Base-by-base conservation (phyloP, 1,140 invertebrate species). In the Drosophila grimshawi region DNA sequence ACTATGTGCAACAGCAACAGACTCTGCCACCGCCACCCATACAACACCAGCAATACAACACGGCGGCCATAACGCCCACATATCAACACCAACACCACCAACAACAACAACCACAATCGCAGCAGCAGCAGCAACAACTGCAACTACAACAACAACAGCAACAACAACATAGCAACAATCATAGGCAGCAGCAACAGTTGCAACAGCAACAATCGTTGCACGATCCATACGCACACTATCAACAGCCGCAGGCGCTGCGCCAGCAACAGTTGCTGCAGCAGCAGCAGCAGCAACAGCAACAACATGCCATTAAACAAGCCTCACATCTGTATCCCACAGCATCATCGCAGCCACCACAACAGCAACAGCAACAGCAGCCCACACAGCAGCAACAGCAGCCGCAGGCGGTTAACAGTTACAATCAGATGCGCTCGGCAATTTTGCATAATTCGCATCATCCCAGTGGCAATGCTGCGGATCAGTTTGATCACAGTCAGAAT, bases 261-360 rank as follows among this genome's bases (percentile, higher is more conserved):
- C 85, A 76, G 53, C 67, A 79, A 66, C 65, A 76, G 52, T 67
- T 75, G 56, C 52, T 78, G 49, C 77, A 61, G n/a, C 92, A 93
- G 33, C 92, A 92, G 30, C 85, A 92, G 39, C 80, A 78, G 52
- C 92, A 93, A 80, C 85, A 92, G 39, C 80, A 78, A 49, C 92
- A 93, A 79, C 92, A 93, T 61, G 88, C 92, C 56, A 92, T 92
- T 76, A 91, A 92, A 92, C 89, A 92, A 92, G 76, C 90, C 88
- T 86, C 92, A 93, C 83, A 92, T 89, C 68, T 92, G 89, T 82
- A 92, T 93, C 75, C 71, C 89, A 67, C 77, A 83, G 73, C 73
- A 68, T 55, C 81, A 62, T 72, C 83, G 52, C 57, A 67, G 41
- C 66, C 68, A 7, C 75, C 73, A 30, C 81, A 86, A 46, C 79